Conservation (phyloP, 2,888 invertebrate genomes). For the Caenorhabditis zanzibari region DNA sequence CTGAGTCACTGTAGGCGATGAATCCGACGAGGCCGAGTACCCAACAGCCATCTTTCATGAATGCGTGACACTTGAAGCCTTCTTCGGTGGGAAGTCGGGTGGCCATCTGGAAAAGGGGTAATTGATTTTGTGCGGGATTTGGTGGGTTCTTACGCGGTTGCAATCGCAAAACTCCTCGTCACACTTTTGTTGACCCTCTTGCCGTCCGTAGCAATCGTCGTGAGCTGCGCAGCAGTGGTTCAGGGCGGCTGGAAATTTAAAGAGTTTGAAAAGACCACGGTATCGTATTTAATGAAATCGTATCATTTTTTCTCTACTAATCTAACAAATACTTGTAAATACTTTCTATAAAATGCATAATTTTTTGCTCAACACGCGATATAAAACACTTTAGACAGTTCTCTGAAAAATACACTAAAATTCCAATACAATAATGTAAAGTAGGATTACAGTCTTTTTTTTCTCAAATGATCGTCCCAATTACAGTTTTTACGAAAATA, state of each 20-base stretch:
- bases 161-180: slow-evolving; percentile 72
- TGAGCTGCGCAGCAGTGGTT: slow-evolving; percentile 77
- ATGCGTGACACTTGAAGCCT: slow-evolving; percentile 54
- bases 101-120: slow-evolving; percentile 19
- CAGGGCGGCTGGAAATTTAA: slow-evolving; percentile 66
- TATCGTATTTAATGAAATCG: too few species aligned
- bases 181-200: slow-evolving; percentile 67
- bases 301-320: too few species aligned
- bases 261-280: neutral
- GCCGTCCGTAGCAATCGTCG: slow-evolving; percentile 75
- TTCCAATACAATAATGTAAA: too few species aligned
- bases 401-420: too few species aligned
- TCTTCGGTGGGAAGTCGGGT: slow-evolving; percentile 56
- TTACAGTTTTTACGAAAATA: too few species aligned
- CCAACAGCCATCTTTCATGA: slow-evolving; percentile 35
- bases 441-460: too few species aligned
- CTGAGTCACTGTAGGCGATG: slow-evolving; percentile 63
- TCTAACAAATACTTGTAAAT: too few species aligned
- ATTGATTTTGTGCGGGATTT: neutral
- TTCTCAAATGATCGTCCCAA: too few species aligned
- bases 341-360: too few species aligned
- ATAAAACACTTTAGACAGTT: too few species aligned
- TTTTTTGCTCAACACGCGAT: too few species aligned
- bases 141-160: slow-evolving; percentile 52
- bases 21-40: slow-evolving; percentile 54